Conservation (phyloP, 2,113 vertebrate species). For the Platanista minor region DNA sequence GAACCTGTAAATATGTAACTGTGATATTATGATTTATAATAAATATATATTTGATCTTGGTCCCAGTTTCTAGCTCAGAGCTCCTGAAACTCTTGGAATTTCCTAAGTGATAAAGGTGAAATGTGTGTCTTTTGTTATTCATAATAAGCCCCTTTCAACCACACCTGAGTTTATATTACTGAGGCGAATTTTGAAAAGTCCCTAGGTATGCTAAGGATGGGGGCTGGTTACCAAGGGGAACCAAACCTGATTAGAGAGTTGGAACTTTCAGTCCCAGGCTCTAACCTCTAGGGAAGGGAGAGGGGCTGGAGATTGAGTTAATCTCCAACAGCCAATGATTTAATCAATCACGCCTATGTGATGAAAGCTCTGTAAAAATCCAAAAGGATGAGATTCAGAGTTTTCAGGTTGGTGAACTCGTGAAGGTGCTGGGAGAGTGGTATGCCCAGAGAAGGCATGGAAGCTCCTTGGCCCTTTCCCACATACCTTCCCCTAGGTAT, state of each 20-base stretch:
- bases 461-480: neutral
- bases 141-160: neutral
- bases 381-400: neutral
- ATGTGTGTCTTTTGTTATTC: neutral
- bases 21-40: neutral
- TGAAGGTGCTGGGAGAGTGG: neutral
- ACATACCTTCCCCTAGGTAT: neutral
- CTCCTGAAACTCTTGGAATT: neutral
- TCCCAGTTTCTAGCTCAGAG: neutral
- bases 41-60: neutral
- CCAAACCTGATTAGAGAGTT: neutral
- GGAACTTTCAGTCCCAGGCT: neutral
- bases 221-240: neutral
- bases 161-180: neutral
- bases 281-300: neutral
- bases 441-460: neutral
- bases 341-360: neutral
- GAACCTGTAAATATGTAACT: neutral
- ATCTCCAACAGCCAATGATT: neutral
- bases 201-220: no score
- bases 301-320: neutral
- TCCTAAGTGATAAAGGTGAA: neutral
- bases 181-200: neutral
- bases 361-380: neutral
- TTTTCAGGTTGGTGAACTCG: neutral